These are phyloP conservation scores for Sprattus sprattus DNA, from an alignment of 2,113 vertebrate species.

Conservation along the genomic window DNA sequence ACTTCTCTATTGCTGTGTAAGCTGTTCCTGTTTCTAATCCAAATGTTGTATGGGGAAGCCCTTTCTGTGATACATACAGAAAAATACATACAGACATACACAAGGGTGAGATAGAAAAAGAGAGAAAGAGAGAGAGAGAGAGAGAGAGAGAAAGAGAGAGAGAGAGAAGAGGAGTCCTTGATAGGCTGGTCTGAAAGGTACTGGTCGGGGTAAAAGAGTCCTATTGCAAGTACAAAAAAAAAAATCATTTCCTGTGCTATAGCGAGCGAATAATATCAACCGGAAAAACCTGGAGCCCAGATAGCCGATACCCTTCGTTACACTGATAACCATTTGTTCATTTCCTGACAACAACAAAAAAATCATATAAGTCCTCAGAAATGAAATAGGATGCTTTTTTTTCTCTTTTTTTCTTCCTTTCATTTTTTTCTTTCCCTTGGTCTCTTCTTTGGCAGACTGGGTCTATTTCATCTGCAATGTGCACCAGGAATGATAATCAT, in stretches of 20 bases:
- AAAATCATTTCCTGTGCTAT: conserved; percentile 97
- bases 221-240: conserved; percentile 62
- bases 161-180: conserved; percentile 35
- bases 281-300: conserved; percentile 86
- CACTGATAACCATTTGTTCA: conserved; percentile 99
- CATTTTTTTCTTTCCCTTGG: conserved; percentile 44
- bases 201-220: conserved; percentile 56
- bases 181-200: conserved; percentile 5
- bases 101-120: conserved; percentile 68
- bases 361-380: conserved; percentile 79
- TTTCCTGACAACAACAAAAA: conserved; percentile 99
- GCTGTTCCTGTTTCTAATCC: conserved; percentile 51
- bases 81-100: conserved; percentile 68
- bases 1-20: conserved; percentile 63
- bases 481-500: conserved; percentile 84
- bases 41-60: conserved; percentile 63
- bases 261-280: conserved; percentile 88
- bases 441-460: conserved; percentile 63
- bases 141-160: conserved; percentile 33
- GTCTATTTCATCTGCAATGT: conserved; percentile 81
- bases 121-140: conserved; percentile 28
- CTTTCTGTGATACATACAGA: conserved; percentile 56
- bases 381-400: conserved; percentile 83
- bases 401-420: conserved; percentile 65
- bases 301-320: conserved; percentile 88